A percentile compares a stretch with the other conserved stretches of the same genome.
These are phyloP conservation scores for Cylindroiulus punctatus DNA, from an alignment of 2,888 invertebrate species.

Conservation along the genomic window DNA sequence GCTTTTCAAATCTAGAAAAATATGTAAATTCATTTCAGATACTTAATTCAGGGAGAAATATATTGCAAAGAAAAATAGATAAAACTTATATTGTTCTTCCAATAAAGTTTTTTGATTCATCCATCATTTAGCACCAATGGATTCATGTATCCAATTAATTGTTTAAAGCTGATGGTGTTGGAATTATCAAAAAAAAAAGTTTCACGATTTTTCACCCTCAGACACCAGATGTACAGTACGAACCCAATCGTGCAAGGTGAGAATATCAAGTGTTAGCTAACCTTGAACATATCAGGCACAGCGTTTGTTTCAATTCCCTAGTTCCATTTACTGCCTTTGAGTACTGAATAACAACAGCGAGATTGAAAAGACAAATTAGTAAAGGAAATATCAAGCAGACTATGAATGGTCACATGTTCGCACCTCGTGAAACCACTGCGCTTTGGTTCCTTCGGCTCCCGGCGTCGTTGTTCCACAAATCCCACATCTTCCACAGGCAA, in stretches of 20 bases:
- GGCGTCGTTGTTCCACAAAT: constrained; percentile 70
- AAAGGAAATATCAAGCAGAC: background rate
- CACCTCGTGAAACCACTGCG: constrained; percentile 70
- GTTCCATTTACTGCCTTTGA: background rate
- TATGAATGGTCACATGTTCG: background rate
- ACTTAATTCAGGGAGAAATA: too few relatives aligned
- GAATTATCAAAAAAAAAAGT: too few relatives aligned
- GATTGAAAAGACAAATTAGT: background rate
- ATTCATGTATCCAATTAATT: too few relatives aligned
- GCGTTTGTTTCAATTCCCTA: constrained; percentile 10
- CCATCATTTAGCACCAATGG: too few relatives aligned
- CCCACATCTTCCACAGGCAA: constrained; percentile 77
- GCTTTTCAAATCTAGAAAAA: too few relatives aligned
- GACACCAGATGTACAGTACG: background rate
- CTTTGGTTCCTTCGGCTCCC: constrained; percentile 63
- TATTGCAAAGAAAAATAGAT: too few relatives aligned
- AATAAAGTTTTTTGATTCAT: too few relatives aligned
- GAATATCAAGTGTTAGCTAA: background rate
- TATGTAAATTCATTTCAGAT: too few relatives aligned
- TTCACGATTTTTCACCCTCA: background rate
- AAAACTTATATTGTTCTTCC: too few relatives aligned
- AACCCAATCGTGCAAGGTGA: background rate
- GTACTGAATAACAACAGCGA: background rate
- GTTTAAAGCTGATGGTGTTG: too few relatives aligned
- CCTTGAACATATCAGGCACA: constrained; percentile 52